These are phyloP conservation scores for Serilophus lunatus DNA, from an alignment of 2,113 vertebrate species.

Conservation along the genomic window DNA sequence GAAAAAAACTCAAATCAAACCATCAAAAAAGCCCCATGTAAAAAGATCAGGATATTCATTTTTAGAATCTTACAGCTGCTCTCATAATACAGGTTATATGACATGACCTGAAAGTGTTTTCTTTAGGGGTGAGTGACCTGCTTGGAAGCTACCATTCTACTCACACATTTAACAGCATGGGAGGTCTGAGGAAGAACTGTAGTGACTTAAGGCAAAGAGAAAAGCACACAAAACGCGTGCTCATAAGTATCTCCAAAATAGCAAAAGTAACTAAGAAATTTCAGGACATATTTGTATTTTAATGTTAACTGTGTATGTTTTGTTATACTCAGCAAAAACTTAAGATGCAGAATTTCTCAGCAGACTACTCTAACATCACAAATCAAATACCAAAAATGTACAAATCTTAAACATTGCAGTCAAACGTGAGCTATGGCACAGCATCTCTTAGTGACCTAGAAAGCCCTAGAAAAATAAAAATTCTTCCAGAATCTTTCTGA, in stretches of 20 bases:
- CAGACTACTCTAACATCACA: not conserved
- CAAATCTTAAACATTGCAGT: not conserved
- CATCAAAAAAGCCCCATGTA: not conserved
- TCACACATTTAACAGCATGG: conserved; percentile 19
- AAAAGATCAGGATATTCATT: not conserved
- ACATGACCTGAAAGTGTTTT: conserved; percentile 53
- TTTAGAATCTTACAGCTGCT: conserved; percentile 33
- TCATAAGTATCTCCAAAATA: not conserved
- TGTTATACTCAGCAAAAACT: not conserved
- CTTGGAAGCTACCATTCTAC: conserved; percentile 19
- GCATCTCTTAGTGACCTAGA: not conserved
- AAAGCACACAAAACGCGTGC: not conserved
- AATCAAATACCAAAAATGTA: not conserved
- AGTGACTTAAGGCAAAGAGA: not conserved
- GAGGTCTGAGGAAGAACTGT: conserved; percentile 20
- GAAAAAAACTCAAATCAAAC: not conserved
- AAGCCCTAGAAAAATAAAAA: not conserved
- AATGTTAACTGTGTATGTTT: not conserved
- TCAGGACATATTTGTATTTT: not conserved
- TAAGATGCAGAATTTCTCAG: not conserved
- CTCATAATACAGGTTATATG: conserved; percentile 22
- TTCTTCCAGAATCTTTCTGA: not conserved
- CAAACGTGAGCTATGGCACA: not conserved
- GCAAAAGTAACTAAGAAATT: not conserved
- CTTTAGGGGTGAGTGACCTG: conserved; percentile 35